Percentiles rank a stretch among this genome's conserved stretches.
phyloP scores from a whole-genome alignment of 2,888 invertebrate species.

The Caenorhabditis doughertyi region DNA sequence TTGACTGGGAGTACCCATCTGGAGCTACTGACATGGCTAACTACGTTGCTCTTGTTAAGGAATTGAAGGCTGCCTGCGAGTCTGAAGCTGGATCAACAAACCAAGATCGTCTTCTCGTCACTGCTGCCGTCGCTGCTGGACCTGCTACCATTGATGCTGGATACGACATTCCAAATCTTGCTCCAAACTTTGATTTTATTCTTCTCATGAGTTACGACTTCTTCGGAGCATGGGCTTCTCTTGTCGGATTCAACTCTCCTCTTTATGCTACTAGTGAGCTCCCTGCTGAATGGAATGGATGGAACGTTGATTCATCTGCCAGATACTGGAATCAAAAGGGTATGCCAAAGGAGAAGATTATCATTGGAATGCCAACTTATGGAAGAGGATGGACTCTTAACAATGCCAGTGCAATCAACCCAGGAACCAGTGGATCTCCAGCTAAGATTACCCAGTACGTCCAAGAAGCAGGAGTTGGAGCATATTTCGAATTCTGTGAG shows the following conservation, averaged over 20 bases:
- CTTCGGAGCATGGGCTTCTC: constrained; percentile 75
- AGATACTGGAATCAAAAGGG: constrained; percentile 86
- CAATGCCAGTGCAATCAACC: constrained; percentile 64
- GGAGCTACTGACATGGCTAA: constrained; percentile 83
- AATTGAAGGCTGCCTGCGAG: constrained; percentile 77
- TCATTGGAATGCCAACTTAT: constrained; percentile 80
- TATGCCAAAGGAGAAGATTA: constrained; percentile 80
- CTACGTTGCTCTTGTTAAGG: constrained; percentile 78
- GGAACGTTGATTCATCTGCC: constrained; percentile 88
- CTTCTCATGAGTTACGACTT: constrained; percentile 80
- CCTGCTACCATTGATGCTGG: constrained; percentile 92
- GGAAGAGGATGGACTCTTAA: constrained; percentile 80
- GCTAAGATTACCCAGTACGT: constrained; percentile 86
- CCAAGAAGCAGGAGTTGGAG: constrained; percentile 94
- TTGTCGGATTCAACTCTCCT: constrained; percentile 76
- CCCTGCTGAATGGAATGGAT: constrained; percentile 70
- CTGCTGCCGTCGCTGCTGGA: constrained; percentile 92
- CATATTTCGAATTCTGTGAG: constrained; percentile 96
- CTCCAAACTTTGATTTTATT: constrained; percentile 77
- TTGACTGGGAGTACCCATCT: constrained; percentile 84
- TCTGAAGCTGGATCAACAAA: constrained; percentile 72
- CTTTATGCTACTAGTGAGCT: constrained; percentile 71
- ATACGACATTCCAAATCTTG: constrained; percentile 87
- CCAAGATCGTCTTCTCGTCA: constrained; percentile 87
- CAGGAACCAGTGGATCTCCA: constrained; percentile 74